These are phyloP conservation scores for Schrankia costaestrigalis DNA, from an alignment of 2,888 invertebrate species.

Conservation along the genomic window DNA sequence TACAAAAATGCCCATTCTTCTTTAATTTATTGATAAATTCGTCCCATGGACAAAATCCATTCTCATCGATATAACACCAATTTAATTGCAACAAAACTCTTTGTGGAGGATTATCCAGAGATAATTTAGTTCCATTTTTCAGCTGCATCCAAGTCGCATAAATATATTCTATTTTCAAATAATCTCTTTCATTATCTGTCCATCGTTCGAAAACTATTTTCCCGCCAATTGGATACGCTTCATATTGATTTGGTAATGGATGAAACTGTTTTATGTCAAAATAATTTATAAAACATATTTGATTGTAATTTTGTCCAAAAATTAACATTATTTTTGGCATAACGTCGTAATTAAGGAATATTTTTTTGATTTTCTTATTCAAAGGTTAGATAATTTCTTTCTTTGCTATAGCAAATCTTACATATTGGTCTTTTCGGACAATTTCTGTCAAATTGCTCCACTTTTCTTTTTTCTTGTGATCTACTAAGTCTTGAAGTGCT, in stretches of 20 bases:
- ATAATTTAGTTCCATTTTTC: slow-evolving; percentile 10
- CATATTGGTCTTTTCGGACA: slow-evolving; percentile 11
- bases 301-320: slow-evolving; percentile 25
- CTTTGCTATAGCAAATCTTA: slow-evolving; percentile 16
- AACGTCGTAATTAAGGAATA: slow-evolving; percentile 13
- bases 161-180: slow-evolving; percentile 24
- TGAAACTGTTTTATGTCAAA: too few species aligned
- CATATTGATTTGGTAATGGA: slow-evolving; percentile 20
- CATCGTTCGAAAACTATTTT: slow-evolving; percentile 27
- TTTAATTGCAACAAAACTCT: slow-evolving; percentile 14
- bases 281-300: too few species aligned
- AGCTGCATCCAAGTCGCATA: slow-evolving; percentile 18
- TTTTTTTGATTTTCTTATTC: slow-evolving; percentile 8
- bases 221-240: slow-evolving; percentile 21
- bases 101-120: slow-evolving; percentile 11
- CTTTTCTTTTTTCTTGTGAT: slow-evolving; percentile 12
- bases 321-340: slow-evolving; percentile 18
- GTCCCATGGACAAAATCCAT: too few species aligned
- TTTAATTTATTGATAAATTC: too few species aligned
- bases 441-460: slow-evolving; percentile 20
- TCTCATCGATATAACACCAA: slow-evolving; percentile 19
- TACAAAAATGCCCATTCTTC: too few species aligned
- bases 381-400: slow-evolving; percentile 15
- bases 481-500: slow-evolving; percentile 21
- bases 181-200: slow-evolving; percentile 17